phyloP scores from a whole-genome alignment of 2,113 vertebrate genomes.

The Datnioides undecimradiatus region DNA sequence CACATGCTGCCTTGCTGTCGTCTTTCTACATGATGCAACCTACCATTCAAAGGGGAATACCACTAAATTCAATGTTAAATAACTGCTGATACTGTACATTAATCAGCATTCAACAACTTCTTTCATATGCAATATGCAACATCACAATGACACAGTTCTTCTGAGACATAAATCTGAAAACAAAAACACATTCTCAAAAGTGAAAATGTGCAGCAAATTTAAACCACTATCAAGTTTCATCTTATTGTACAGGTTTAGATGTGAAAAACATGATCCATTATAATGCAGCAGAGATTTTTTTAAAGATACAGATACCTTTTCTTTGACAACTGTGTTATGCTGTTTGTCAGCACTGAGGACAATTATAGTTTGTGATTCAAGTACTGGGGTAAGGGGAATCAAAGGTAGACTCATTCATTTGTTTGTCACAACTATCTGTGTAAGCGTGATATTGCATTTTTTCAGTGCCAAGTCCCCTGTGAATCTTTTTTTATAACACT shows the following conservation, averaged over 20 bases:
- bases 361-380: background rate
- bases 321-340: background rate
- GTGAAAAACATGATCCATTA: background rate
- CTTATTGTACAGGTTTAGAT: background rate
- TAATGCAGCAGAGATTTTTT: background rate
- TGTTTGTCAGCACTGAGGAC: background rate
- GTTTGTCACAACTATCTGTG: slow-evolving; percentile 4
- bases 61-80: slow-evolving; percentile 55
- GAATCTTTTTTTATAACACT: slow-evolving; percentile 3
- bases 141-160: slow-evolving; percentile 40
- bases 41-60: slow-evolving; percentile 65
- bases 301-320: background rate
- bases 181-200: background rate
- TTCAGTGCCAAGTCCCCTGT: slow-evolving; percentile 6
- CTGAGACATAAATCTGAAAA: background rate
- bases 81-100: background rate
- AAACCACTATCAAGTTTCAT: slow-evolving; percentile 3
- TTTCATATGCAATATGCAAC: slow-evolving; percentile 9
- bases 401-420: background rate
- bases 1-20: slow-evolving; percentile 68
- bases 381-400: too few relatives aligned
- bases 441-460: slow-evolving; percentile 43
- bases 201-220: background rate
- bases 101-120: background rate
- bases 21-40: slow-evolving; percentile 45